Base-by-base conservation (phyloP, 2,888 invertebrate genomes). In the Caenorhabditis virilis region DNA sequence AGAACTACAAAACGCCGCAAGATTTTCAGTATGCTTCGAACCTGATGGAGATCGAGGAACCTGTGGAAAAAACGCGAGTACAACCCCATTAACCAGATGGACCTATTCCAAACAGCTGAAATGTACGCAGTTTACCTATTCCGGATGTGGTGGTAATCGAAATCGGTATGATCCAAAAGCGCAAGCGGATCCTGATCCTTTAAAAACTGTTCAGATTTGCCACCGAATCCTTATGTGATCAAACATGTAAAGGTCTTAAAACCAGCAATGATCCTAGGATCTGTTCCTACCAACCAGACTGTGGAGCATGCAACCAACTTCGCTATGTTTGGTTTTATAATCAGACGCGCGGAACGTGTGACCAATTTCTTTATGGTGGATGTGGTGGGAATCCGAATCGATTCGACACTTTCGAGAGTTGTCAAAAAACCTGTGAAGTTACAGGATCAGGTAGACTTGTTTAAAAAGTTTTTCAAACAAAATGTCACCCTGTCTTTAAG, bases 301-400 rank as follows among this genome's bases (percentile, higher is more conserved):
- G 74, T 74, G 82, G 82, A 1, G 38, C 66, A 13, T 82, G 82
- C 50, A 81, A 77, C 55, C 74, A 71, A 23, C 66, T 81, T 7
- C 70, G 76, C 2, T 76, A 80, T 49, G 58, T 70, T 50, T 82
- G 82, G 81, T 80, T 72, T 60, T 82, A 74, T 70, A 78, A 82
- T 56, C 51, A 78, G 33, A 74, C 76, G 16, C 50, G 61, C 15
- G 81, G 79, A 30, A 71, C 62, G 0, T 82, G 82, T 47, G 73
- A 76, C 46, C 77, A 79, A 59, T 82, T 82, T 50, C 60, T 79
- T 1, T 82, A 73, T 42, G 82, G 80, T 23, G 81, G 74, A 15
- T 77, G 77, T 52, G 77, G 54, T 2, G 81, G 81, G 9, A 81
- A 81, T 46, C 48, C 73, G 11, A 81, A 81, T 50, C 62, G 79